Base-by-base conservation (phyloP, 1,140 invertebrate species). In the Chionoecetes opilio region DNA sequence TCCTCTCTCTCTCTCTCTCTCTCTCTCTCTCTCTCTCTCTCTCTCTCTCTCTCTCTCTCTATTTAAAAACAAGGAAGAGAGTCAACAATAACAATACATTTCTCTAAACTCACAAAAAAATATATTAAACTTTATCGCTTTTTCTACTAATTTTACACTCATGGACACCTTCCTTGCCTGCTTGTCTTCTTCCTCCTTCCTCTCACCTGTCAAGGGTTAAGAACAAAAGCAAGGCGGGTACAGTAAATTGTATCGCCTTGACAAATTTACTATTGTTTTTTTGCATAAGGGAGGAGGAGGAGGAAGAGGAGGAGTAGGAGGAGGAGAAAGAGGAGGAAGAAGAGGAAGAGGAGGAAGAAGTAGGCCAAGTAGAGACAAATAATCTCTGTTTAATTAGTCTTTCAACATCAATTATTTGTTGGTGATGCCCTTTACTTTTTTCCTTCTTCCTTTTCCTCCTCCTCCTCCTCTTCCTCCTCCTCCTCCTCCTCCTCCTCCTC, bases 1-100 rank as follows among this genome's bases (percentile, higher is more conserved):
- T 86, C 84, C 32, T 41, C 26, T 90, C 88, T 38, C 38, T 38
- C 88, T 38, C 84, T 86, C 84, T 86, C n/a, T 86, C 84, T 86
- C 84, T 86, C n/a, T 31, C 84, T 86, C 84, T 86, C 84, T 86
- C 84, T 86, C 84, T 86, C n/a, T 31, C 84, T 86, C 84, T 86
- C 84, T 86, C 84, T 86, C 84, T 86, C 84, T 89, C 87, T 89
- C 38, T 89, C 87, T 89, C 32, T 89, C 34, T 38, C n/a, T 41
- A n/a, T 37, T 3, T 89, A 17, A 89, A 89, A 89, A 17, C 32
- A 37, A 37, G 5, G 32, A 29, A 38, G 38, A 38, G 21, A 11
- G 11, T 53, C 11, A 9, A 53, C 46, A 53, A 9, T 11, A 53
- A 53, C 46, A 14, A 53, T 53, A 3, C 21, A 17, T 53, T 11